Evolutionary conservation across 37 sponge, comb jelly and placozoan genomes (phyloP).

Genomic region (Chondrosia reniformis): DNA sequence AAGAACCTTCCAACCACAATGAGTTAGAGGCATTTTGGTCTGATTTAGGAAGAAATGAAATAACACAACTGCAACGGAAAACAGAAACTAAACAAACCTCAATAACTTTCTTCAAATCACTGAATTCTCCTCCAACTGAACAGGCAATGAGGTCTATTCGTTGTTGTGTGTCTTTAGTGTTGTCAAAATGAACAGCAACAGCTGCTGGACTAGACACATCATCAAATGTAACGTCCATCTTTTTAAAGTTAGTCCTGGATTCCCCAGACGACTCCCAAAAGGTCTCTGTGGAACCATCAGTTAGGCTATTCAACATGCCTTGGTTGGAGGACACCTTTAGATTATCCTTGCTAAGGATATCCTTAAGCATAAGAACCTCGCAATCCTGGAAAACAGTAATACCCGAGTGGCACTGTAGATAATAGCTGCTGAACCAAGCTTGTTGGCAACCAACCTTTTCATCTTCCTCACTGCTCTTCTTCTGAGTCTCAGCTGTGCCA

Average conservation of each 20-base stretch:
- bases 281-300: slow-evolving; percentile 92
- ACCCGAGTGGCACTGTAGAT: too few relatives aligned
- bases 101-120: slow-evolving; percentile 2
- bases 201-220: slow-evolving; percentile 13
- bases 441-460: neutral
- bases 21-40: slow-evolving; percentile 43
- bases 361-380: slow-evolving; percentile 45
- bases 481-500: slow-evolving; percentile 29
- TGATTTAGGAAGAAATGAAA: neutral
- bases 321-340: slow-evolving; percentile 82
- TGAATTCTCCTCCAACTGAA: neutral
- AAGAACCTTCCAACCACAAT: slow-evolving; percentile 61
- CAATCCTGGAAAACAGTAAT: slow-evolving; percentile 12
- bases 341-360: slow-evolving; percentile 37
- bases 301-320: slow-evolving; percentile 83
- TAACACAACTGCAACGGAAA: slow-evolving; percentile 10
- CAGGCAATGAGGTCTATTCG: neutral
- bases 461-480: slow-evolving; percentile 1
- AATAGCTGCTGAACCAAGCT: too few relatives aligned
- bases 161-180: slow-evolving; percentile 53
- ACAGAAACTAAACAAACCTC: neutral
- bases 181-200: slow-evolving; percentile 78
- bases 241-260: slow-evolving; percentile 35
- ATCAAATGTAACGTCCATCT: slow-evolving; percentile 60
- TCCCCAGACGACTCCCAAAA: slow-evolving; percentile 96